These are phyloP conservation scores for Eclectus roratus DNA, from an alignment of 2,113 vertebrate species.

Conservation along the genomic window DNA sequence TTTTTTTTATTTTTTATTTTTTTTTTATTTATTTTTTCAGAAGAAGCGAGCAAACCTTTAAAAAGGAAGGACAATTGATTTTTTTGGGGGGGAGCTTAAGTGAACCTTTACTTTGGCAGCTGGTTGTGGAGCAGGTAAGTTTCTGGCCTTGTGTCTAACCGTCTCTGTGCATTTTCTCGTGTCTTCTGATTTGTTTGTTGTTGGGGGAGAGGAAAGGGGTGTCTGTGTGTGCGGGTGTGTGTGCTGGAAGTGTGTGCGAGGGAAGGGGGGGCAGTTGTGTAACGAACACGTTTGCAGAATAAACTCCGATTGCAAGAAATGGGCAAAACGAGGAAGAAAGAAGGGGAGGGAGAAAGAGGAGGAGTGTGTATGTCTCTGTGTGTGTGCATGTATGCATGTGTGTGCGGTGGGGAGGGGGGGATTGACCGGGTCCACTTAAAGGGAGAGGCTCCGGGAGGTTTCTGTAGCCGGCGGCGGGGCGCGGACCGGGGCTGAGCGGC, in stretches of 20 bases:
- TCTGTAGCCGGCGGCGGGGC: constrained; percentile 23
- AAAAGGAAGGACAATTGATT: constrained; percentile 90
- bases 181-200: constrained; percentile 69
- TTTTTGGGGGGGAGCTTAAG: constrained; percentile 84
- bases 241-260: neutral
- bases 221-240: constrained; percentile 3
- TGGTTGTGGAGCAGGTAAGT: constrained; percentile 97
- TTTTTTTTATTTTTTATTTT: constrained; percentile 27
- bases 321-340: constrained; percentile 61
- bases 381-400: neutral
- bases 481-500: constrained; percentile 1
- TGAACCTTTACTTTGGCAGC: constrained; percentile 91
- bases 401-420: constrained; percentile 10
- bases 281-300: constrained; percentile 80
- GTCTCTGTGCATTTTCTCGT: constrained; percentile 69
- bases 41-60: constrained; percentile 77
- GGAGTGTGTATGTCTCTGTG: neutral
- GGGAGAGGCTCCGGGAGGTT: constrained; percentile 57
- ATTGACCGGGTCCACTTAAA: constrained; percentile 65
- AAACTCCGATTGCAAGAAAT: constrained; percentile 73
- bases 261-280: constrained; percentile 73
- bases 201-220: constrained; percentile 46
- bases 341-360: constrained; percentile 60
- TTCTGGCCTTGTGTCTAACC: constrained; percentile 86
- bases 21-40: constrained; percentile 43